Percentiles rank a stretch among this genome's conserved stretches.
phyloP scores from a whole-genome alignment of 2,797 vertebrate species.

The Simalia tracyae region DNA sequence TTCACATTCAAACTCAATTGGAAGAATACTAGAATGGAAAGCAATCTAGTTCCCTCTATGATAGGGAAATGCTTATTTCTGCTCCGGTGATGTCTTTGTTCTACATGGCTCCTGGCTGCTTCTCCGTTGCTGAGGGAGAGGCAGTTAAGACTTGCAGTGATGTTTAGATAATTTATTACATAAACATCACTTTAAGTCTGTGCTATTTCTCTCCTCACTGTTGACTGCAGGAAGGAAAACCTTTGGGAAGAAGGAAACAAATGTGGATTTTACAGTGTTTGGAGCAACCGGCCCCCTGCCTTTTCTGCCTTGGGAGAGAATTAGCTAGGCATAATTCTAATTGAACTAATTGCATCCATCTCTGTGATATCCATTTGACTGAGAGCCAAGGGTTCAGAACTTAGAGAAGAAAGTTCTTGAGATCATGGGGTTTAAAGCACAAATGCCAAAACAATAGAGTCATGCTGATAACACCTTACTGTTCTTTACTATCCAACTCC shows the following conservation, averaged over 20 bases:
- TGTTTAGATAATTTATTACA: conserved; percentile 96
- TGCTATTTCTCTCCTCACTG: conserved; percentile 86
- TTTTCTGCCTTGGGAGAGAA: conserved; percentile 28
- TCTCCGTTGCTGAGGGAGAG: conserved; percentile 75
- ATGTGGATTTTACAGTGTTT: conserved; percentile 53
- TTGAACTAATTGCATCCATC: background rate
- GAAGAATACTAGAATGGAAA: background rate
- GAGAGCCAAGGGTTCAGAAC: conserved; percentile 1
- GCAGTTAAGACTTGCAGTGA: conserved; percentile 99
- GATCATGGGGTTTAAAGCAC: background rate
- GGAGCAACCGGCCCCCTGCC: conserved; percentile 31
- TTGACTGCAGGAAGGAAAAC: conserved; percentile 61
- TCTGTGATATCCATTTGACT: background rate
- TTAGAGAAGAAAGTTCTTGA: background rate
- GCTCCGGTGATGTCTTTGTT: accelerated
- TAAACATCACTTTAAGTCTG: conserved; percentile 99
- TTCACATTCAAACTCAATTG: conserved; percentile 21
- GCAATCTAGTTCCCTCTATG: conserved; percentile 10
- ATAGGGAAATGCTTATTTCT: conserved; percentile 33
- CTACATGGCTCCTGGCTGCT: conserved; percentile 38
- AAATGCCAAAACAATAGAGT: background rate
- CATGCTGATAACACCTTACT: background rate
- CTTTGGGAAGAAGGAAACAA: conserved; percentile 66
- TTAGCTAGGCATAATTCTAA: conserved; percentile 28
- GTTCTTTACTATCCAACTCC: background rate